Percentiles rank a stretch among this genome's conserved stretches.
phyloP scores from a whole-genome alignment of 1,140 invertebrate species.

The Drosophila parabipectinata region DNA sequence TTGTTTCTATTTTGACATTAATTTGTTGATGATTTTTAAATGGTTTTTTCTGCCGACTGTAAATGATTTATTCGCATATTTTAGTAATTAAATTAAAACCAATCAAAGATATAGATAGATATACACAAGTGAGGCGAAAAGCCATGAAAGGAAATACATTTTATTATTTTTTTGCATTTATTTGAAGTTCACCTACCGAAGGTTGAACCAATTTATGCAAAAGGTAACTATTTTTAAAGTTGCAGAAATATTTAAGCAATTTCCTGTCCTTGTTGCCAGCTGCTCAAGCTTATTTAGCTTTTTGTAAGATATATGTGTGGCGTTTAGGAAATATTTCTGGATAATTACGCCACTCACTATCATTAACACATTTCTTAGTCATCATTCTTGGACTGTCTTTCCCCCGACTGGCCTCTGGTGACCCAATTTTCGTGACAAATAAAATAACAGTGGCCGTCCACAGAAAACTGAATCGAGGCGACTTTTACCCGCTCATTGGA shows the following conservation, averaged over 20 bases:
- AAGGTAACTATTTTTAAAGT: conserved; percentile 19
- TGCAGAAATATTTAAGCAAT: conserved; percentile 52
- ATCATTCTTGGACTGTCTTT: conserved; percentile 52
- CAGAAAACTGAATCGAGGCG: conserved; percentile 18
- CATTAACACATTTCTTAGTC: conserved; percentile 75
- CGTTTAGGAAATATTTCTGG: conserved; percentile 43
- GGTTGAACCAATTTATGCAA: conserved; percentile 10
- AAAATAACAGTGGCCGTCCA: conserved; percentile 49
- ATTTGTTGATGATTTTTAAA: conserved; percentile 68
- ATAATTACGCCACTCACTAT: conserved; percentile 67
- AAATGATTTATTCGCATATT: conserved; percentile 54
- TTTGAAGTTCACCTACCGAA: background rate
- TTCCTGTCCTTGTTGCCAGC: conserved; percentile 46
- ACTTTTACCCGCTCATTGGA: conserved; percentile 32
- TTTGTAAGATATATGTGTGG: conserved; percentile 18
- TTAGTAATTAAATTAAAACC: conserved; percentile 2
- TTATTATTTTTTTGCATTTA: background rate
- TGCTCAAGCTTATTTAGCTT: conserved; percentile 7
- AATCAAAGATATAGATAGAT: background rate
- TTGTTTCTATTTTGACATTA: conserved; percentile 74
- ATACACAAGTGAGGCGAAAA: too few relatives aligned
- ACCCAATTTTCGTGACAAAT: conserved; percentile 59
- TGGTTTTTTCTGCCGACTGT: conserved; percentile 26
- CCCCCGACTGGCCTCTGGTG: conserved; percentile 17
- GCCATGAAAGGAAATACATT: background rate